Evolutionary conservation across 2,888 invertebrate species (phyloP), one percentile per base, ranked within the genome.

Genomic region (Acronicta psi): DNA sequence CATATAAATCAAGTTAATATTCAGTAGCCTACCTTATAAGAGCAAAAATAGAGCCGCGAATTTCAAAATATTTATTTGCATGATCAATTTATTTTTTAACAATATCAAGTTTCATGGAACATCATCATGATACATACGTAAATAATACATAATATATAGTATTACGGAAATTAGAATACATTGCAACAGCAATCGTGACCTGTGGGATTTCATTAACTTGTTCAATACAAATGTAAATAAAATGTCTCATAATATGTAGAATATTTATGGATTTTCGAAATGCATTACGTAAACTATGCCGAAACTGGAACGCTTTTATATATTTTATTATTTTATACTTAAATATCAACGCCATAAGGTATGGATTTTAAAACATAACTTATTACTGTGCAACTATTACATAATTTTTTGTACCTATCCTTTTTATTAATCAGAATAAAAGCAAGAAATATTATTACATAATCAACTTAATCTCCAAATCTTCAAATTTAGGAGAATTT

Each of bases 41-140:
- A 34, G 29, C 6, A 3, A 36, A 20, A 16, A 17, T 34, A 20
- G 18, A 50, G 29, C 34, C 25, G 25, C n/a, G 9, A 13, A 41
- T 51, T 57, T 53, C 2, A 41, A 46, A 42, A 2, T 59, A 23
- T n/a, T n/a, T 51, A 71, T 67, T 72, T 60, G 60, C 68, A 49
- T 38, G 1, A 42, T 57, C 6, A 67, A 34, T 43, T 17, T 23
- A 17, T 43, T 34, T 41, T 20, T 45, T 47, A 17, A 36, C 47
- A 13, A 67, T 55, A 70, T 67, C 64, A 61, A 73, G 61, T 68
- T 18, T 55, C 60, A 54, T 44, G 36, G 17, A 56, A 73, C 49
- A 47, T 40, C 50, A 49, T 36, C 37, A 41, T 44, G n/a, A n/a
- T n/a, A n/a, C 9, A 38, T 29, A 67, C 40, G n/a, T 17, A 73